Evolutionary conservation across 2,113 vertebrate genomes (phyloP).

Genomic region (Scomber japonicus): DNA sequence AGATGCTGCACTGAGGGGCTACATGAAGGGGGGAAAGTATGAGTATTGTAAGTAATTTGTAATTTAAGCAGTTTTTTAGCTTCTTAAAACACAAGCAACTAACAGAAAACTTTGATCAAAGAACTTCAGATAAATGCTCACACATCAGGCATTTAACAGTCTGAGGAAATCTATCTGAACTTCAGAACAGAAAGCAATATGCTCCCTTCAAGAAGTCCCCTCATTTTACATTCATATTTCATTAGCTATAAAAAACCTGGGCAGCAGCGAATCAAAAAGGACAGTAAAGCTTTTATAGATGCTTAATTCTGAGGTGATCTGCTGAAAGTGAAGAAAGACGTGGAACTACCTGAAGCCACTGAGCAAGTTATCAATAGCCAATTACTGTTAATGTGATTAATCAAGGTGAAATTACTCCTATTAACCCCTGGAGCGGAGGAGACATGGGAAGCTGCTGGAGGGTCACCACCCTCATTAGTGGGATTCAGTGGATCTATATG

Average conservation of each 20-base stretch:
- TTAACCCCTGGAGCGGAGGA: constrained; percentile 46
- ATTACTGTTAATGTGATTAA: constrained; percentile 68
- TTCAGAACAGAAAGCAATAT: neutral
- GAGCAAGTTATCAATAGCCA: constrained; percentile 56
- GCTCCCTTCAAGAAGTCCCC: constrained; percentile 4
- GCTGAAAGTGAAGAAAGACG: constrained; percentile 1
- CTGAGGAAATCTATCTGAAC: constrained; percentile 19
- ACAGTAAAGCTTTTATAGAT: neutral
- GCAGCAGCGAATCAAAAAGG: constrained; percentile 21
- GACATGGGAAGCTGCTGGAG: constrained; percentile 20
- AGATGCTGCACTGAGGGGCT: no score
- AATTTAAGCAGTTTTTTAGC: neutral
- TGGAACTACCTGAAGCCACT: constrained; percentile 11
- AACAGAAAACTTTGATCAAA: constrained; percentile 7
- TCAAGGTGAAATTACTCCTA: constrained; percentile 46
- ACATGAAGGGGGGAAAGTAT: no score
- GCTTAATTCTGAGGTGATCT: constrained; percentile 10
- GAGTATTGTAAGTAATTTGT: no score
- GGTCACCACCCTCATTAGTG: constrained; percentile 54
- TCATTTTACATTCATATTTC: constrained; percentile 20
- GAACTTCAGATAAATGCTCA: constrained; percentile 2
- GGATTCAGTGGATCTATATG: constrained; percentile 29
- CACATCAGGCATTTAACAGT: constrained; percentile 15
- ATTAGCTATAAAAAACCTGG: neutral
- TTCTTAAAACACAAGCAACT: neutral